Percentiles rank a stretch among this genome's conserved stretches.
Conservation (phyloP, 2,113 vertebrate genomes). For the Dinomys branickii region DNA sequence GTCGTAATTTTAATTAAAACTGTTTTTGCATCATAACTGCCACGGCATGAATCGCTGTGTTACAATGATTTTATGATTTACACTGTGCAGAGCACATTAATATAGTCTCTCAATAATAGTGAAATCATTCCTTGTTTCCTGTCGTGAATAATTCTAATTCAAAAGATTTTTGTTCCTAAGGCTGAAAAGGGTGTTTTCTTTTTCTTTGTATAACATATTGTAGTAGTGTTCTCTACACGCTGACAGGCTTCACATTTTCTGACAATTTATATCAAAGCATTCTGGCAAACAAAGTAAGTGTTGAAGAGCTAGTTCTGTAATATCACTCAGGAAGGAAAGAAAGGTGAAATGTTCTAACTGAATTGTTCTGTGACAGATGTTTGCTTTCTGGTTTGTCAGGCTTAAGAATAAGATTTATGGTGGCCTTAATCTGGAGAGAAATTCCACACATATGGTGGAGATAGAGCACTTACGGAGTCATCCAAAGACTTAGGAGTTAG, state of each 20-base stretch:
- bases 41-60: neutral
- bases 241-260: neutral
- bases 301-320: neutral
- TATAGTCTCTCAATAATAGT: neutral
- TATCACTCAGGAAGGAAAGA: neutral
- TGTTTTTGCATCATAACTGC: neutral
- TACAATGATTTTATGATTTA: neutral
- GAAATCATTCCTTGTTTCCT: neutral
- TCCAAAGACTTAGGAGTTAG: neutral
- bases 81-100: neutral
- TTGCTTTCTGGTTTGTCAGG: neutral
- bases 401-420: neutral
- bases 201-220: neutral
- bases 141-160: neutral
- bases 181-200: neutral
- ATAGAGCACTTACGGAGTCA: neutral
- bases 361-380: neutral
- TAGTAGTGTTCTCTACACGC: neutral
- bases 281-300: neutral
- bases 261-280: neutral
- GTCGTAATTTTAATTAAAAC: neutral
- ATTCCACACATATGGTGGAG: neutral
- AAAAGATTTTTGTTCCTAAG: neutral
- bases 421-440: neutral
- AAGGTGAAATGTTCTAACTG: neutral